Conservation (phyloP, 2,888 invertebrate species). For the Zeuzera pyrina region DNA sequence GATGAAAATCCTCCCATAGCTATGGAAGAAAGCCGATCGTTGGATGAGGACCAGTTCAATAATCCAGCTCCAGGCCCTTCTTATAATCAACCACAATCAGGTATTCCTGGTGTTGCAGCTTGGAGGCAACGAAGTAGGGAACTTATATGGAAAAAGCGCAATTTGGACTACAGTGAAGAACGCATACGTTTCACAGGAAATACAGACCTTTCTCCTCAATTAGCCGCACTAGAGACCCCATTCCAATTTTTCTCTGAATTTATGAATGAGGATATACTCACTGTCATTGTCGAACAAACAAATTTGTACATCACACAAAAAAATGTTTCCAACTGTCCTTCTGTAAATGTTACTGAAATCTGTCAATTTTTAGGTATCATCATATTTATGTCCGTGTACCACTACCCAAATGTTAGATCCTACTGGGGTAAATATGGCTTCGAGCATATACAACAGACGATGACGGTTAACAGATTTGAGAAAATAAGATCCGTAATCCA, state of each 20-base stretch:
- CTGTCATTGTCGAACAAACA: slow-evolving; percentile 10
- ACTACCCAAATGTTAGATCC: slow-evolving; percentile 17
- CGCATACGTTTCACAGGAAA: slow-evolving; percentile 11
- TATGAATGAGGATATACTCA: too few relatives aligned
- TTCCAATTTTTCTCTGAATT: too few relatives aligned
- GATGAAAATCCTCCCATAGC: too few relatives aligned
- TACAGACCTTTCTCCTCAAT: slow-evolving; percentile 10
- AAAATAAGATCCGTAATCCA: slow-evolving; percentile 15
- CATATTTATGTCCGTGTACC: slow-evolving; percentile 19
- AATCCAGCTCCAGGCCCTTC: slow-evolving; percentile 1
- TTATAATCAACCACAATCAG: not conserved
- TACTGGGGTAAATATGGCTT: slow-evolving; percentile 19
- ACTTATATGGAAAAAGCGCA: slow-evolving; percentile 10
- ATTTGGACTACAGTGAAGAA: slow-evolving; percentile 12
- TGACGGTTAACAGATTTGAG: slow-evolving; percentile 17
- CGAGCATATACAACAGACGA: slow-evolving; percentile 13
- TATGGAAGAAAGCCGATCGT: too few relatives aligned
- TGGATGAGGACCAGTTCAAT: slow-evolving; percentile 1
- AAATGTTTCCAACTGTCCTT: slow-evolving; percentile 8
- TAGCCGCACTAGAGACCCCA: too few relatives aligned
- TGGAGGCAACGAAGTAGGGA: slow-evolving; percentile 7
- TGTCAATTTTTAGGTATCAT: slow-evolving; percentile 14
- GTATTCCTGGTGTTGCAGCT: slow-evolving; percentile 3
- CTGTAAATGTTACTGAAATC: slow-evolving; percentile 14
- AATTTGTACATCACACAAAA: slow-evolving; percentile 15